Conservation (phyloP, 1,140 invertebrate species). For the Drosophila murphyi region DNA sequence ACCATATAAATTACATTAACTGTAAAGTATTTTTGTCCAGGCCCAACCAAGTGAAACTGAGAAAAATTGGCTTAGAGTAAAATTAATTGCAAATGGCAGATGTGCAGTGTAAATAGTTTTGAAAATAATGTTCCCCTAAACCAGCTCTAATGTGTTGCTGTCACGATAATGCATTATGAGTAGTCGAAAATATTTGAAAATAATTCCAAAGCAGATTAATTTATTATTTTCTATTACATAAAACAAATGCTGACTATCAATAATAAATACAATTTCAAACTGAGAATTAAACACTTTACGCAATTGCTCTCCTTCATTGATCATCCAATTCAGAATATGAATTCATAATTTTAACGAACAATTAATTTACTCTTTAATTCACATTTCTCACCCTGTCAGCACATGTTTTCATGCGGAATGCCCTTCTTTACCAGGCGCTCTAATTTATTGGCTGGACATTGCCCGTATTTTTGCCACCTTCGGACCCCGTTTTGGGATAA, state of each 20-base stretch:
- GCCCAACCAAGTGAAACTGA: conserved; percentile 37
- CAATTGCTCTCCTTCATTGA: too few relatives aligned
- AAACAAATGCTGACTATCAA: too few relatives aligned
- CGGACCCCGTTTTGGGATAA: not conserved
- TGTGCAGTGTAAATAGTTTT: conserved; percentile 40
- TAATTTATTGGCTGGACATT: conserved; percentile 14
- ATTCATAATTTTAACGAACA: too few relatives aligned
- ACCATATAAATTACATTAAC: conserved; percentile 73
- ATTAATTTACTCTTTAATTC: conserved; percentile 9
- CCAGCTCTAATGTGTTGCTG: conserved; percentile 12
- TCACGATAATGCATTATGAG: conserved; percentile 26
- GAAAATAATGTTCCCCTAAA: conserved; percentile 31
- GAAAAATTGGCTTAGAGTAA: conserved; percentile 54
- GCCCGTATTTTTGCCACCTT: conserved; percentile 8
- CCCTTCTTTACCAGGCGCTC: not conserved
- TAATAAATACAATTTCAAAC: too few relatives aligned
- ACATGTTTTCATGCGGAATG: conserved; percentile 21
- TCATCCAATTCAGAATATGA: too few relatives aligned
- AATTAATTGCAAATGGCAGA: conserved; percentile 53
- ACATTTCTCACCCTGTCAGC: conserved; percentile 27
- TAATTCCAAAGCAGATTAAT: not conserved
- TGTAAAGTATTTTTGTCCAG: conserved; percentile 55
- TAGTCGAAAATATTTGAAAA: conserved; percentile 2
- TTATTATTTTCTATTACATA: not conserved
- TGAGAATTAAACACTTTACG: too few relatives aligned